Base-by-base conservation (phyloP, 2,888 invertebrate genomes). In the Melipona beecheii region DNA sequence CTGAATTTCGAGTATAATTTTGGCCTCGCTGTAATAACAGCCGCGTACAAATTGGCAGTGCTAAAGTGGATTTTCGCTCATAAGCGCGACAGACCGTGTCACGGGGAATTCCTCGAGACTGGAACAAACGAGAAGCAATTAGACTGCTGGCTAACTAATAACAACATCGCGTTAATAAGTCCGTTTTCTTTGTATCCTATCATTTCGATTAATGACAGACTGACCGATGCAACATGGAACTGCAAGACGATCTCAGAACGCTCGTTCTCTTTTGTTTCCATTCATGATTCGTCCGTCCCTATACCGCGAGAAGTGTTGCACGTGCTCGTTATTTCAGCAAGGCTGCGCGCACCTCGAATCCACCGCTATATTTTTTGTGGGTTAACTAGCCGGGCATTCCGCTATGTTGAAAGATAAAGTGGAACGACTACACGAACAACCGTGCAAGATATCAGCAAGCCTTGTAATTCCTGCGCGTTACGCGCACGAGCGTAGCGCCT, bases 341-440 rank as follows among this genome's bases (percentile, higher is more conserved):
- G 82, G 68, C 81, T 77, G 76, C 72, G 19, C 49, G 81, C 56
- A 58, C 65, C 24, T 88, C 79, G 77, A 78, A 72, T 88, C 81
- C 65, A 78, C 78, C 62, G 77, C 73, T 75, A 77, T 70, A 84
- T 15, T 75, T 76, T 76, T 91, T 91, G 90, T 91, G 90, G 89
- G 91, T 91, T 91, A 93, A 90, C 90, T 90, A 90, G 88, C 83
- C 89, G 79, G 69, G 85, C 88, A 91, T 91, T 92, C 90, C 89
- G 89, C 90, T 91, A 90, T 87, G 87, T 88, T 78, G 84, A 73
- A 78, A 88, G 90, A 91, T 91, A 92, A 43, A 93, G 91, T 92
- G 89, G 91, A 91, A 92, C 92, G 88, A 75, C 84, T 84, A 73
- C 86, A 72, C 65, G 79, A 76, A 24, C 70, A 43, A 43, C 58